These are phyloP conservation scores for Drosophila nigromelanica DNA, from an alignment of 1,140 invertebrate genomes.

Conservation along the genomic window DNA sequence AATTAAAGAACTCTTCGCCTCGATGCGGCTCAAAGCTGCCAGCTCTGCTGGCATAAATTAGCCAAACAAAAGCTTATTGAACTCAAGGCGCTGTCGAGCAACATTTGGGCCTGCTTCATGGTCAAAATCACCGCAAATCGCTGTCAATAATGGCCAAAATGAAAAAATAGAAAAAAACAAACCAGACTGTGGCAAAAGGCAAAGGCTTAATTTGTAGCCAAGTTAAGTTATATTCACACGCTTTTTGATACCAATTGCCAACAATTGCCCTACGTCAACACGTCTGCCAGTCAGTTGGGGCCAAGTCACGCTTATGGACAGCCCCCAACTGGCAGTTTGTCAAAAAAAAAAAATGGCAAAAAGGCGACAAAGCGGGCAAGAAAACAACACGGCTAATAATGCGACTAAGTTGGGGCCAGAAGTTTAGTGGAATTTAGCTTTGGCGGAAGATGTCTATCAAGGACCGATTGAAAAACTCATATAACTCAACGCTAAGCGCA, in stretches of 20 bases:
- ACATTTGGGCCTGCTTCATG: constrained; percentile 56
- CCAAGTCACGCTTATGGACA: constrained; percentile 46
- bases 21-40: neutral
- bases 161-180: constrained; percentile 27
- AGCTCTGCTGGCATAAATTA: constrained; percentile 58
- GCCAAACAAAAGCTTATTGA: constrained; percentile 72
- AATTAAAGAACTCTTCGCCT: constrained; percentile 63
- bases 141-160: constrained; percentile 65
- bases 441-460: constrained; percentile 10
- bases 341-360: constrained; percentile 62
- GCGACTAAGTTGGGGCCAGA: constrained; percentile 2
- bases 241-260: constrained; percentile 64
- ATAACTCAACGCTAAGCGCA: neutral
- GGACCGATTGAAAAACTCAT: neutral
- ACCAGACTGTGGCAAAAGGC: constrained; percentile 46
- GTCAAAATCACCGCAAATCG: constrained; percentile 74
- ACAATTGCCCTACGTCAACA: constrained; percentile 68
- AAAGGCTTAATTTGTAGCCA: constrained; percentile 71
- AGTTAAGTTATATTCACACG: constrained; percentile 68
- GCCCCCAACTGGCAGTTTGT: constrained; percentile 58
- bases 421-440: too few species aligned
- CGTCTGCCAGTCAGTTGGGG: constrained; percentile 12
- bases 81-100: constrained; percentile 41
- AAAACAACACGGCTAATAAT: constrained; percentile 30
- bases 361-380: constrained; percentile 45